phyloP scores from a whole-genome alignment of 2,888 invertebrate species.

The Temnothorax rugatulus region DNA sequence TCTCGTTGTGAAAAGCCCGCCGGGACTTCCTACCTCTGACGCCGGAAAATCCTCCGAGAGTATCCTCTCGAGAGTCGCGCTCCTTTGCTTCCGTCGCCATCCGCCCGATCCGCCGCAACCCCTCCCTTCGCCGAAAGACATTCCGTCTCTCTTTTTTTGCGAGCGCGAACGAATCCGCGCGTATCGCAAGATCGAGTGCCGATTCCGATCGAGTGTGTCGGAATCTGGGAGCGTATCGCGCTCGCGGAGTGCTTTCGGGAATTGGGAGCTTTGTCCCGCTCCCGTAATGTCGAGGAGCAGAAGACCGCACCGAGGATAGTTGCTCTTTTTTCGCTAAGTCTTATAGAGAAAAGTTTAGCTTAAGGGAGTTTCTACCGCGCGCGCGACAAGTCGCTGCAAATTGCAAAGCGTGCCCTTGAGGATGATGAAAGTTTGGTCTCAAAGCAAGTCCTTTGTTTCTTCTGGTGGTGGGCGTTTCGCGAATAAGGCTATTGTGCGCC shows the following conservation, averaged over 20 bases:
- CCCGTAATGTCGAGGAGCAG: neutral
- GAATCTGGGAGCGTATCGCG: slow-evolving; percentile 42
- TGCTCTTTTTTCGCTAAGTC: slow-evolving; percentile 42
- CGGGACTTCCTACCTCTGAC: slow-evolving; percentile 77
- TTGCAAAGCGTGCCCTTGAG: slow-evolving; percentile 56
- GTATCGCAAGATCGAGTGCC: slow-evolving; percentile 35
- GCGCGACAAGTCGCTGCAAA: slow-evolving; percentile 53
- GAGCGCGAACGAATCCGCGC: slow-evolving; percentile 38
- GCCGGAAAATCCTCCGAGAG: slow-evolving; percentile 76
- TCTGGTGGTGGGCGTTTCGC: slow-evolving; percentile 32
- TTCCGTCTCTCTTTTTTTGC: slow-evolving; percentile 41
- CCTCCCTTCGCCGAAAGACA: slow-evolving; percentile 12
- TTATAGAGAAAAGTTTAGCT: slow-evolving; percentile 52
- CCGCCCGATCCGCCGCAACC: neutral
- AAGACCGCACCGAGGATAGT: slow-evolving; percentile 13
- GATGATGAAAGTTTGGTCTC: slow-evolving; percentile 56
- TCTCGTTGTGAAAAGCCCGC: slow-evolving; percentile 78
- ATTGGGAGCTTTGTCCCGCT: slow-evolving; percentile 35
- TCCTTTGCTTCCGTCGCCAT: slow-evolving; percentile 45
- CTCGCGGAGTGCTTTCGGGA: slow-evolving; percentile 24
- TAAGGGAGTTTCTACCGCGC: slow-evolving; percentile 35
- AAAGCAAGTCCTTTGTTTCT: slow-evolving; percentile 52
- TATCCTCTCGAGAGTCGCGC: slow-evolving; percentile 75
- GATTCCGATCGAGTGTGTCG: slow-evolving; percentile 13
- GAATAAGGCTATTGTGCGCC: slow-evolving; percentile 46